Percentiles rank a stretch among this genome's conserved stretches.
Conservation (phyloP, 2,113 vertebrate genomes). For the Antechinus stuartii region DNA sequence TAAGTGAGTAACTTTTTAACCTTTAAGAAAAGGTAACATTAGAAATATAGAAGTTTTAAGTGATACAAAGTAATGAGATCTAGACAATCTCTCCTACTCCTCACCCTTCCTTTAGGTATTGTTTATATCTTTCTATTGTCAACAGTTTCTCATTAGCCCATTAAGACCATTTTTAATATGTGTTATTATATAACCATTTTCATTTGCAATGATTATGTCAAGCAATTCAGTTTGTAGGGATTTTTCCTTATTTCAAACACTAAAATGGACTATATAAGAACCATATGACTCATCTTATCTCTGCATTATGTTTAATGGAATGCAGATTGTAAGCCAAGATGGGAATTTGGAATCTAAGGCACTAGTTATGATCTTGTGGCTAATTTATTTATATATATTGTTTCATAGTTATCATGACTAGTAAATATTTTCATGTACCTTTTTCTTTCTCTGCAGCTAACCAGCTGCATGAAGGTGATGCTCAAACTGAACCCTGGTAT, state of each 20-base stretch:
- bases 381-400: slow-evolving; percentile 18
- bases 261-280: background rate
- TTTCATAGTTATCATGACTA: slow-evolving; percentile 49
- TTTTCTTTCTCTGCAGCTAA: slow-evolving; percentile 86
- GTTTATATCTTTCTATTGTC: background rate
- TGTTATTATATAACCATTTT: background rate
- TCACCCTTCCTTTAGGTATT: background rate
- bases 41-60: background rate
- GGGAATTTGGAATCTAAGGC: slow-evolving; percentile 33
- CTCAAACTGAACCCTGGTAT: slow-evolving; percentile 87
- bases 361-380: background rate
- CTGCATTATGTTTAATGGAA: background rate
- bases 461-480: slow-evolving; percentile 86
- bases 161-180: background rate
- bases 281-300: slow-evolving; percentile 19
- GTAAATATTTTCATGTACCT: slow-evolving; percentile 45
- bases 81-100: background rate
- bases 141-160: slow-evolving; percentile 46
- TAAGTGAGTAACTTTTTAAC: slow-evolving; percentile 25
- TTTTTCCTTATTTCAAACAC: slow-evolving; percentile 33
- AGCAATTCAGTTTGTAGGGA: slow-evolving; percentile 36
- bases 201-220: slow-evolving; percentile 30
- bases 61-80: background rate
- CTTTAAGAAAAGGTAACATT: slow-evolving; percentile 18
- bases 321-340: slow-evolving; percentile 51